phyloP scores from a whole-genome alignment of 2,797 vertebrate genomes.

The Lindbergichthys nudifrons region DNA sequence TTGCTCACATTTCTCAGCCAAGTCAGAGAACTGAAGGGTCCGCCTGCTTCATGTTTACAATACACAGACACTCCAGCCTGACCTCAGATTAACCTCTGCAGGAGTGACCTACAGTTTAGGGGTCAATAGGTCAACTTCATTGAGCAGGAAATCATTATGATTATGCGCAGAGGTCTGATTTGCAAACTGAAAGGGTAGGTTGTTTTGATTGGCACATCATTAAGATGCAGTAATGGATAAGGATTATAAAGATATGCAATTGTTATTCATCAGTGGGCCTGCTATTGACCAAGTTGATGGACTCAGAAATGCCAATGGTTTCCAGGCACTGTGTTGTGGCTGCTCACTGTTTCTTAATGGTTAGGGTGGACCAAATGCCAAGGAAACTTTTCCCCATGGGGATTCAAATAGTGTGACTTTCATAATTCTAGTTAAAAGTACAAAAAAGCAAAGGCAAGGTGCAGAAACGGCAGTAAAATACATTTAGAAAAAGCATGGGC shows the following conservation, averaged over 20 bases:
- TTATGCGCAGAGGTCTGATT: constrained; percentile 21
- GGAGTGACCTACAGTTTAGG: constrained; percentile 52
- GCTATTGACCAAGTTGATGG: constrained; percentile 27
- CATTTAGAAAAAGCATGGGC: constrained; percentile 12
- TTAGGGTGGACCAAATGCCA: constrained; percentile 8
- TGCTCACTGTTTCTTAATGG: not conserved
- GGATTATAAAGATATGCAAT: not conserved
- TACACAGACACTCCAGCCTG: constrained; percentile 63
- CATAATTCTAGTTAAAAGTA: constrained; percentile 19
- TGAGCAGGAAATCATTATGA: constrained; percentile 57
- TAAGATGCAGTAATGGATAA: constrained; percentile 5
- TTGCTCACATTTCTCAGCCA: constrained; percentile 60
- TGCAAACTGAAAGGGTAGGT: constrained; percentile 6
- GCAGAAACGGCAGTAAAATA: constrained; percentile 6
- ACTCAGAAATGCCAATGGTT: constrained; percentile 23
- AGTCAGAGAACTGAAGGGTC: constrained; percentile 45
- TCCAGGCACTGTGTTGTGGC: not conserved
- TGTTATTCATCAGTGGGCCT: constrained; percentile 24
- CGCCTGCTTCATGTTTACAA: constrained; percentile 51
- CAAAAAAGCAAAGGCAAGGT: constrained; percentile 40
- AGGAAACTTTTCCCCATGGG: constrained; percentile 13
- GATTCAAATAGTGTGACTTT: constrained; percentile 29
- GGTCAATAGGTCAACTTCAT: constrained; percentile 43
- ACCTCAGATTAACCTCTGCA: constrained; percentile 66
- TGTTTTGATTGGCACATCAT: not conserved